Base-by-base conservation (phyloP, 2,113 vertebrate species). In the Argyrosomus japonicus region DNA sequence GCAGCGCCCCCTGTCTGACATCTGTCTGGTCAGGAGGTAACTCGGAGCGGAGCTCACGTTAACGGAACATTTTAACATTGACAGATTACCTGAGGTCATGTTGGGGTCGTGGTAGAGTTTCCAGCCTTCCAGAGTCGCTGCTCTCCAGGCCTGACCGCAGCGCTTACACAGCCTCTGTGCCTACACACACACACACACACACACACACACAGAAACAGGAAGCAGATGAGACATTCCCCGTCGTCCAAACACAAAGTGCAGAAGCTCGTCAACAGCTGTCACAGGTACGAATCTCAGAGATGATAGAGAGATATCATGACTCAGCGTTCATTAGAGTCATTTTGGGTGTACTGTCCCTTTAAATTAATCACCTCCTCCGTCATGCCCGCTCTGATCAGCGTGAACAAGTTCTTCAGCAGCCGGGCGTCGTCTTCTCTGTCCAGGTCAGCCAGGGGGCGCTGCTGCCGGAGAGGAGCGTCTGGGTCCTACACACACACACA, bases 71-170 rank as follows among this genome's bases (percentile, higher is more conserved):
- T n/a, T 32, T 32, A 32, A 32, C 29, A 48, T 13, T 0, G 4
- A 18, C 5, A 19, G 18, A 36, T 85, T 91, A 99, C 98, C 97
- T 95, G 96, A 95, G 53, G 89, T 96, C 90, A 96, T 93, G 88
- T 99, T 99, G 68, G 98, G 97, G 84, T 99, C 98, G 14, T 99
- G 97, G 79, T 99, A 98, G 17, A 99, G 94, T 48, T 99, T 99
- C 98, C 98, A 99, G 62, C 98, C 98, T 92, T 99, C 98, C 75
- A 99, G 95, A 13, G 97, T 99, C 4, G 98, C 98, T 72, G 98
- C 98, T 94, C 98, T 96, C 98, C 98, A 99, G 47, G 98, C 97
- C 93, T 99, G 98, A 82, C 98, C 98, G 83, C 98, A 98, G 36
- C 98, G 96, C 90, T 97, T 98, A 91, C 98, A 99, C 64, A 99